Base-by-base conservation (phyloP, 2,797 vertebrate genomes). In the Thaleichthys pacificus region DNA sequence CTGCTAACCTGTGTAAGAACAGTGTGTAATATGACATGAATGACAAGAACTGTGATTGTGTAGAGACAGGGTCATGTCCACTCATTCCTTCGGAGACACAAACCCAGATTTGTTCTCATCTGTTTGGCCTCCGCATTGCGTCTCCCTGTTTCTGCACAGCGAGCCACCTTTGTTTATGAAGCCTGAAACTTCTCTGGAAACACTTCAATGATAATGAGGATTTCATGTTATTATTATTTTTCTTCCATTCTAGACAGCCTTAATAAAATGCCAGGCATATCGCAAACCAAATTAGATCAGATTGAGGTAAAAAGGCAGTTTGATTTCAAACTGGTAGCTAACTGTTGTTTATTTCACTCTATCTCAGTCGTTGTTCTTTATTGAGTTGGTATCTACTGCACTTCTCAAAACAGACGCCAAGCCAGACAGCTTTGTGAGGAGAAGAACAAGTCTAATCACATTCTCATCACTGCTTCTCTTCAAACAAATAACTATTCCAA, bases 231-330 rank as follows among this genome's bases (percentile, higher is more conserved):
- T 11, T 47, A 47, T 47, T 14, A 14, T 47, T 47, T 14, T 2
- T 3, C 2, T 47, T 26, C 11, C 24, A 17, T 61, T 26, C 42
- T 12, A 8, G 9, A 24, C 35, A 47, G n/a, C 35, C 32, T 47
- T 66, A 14, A 47, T 66, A 22, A 66, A 63, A 63, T 21, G 62
- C 62, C 62, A 64, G 21, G 1, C 26, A 35, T 35, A 17, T 66
- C 22, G 6, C 22, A 22, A 24, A 14, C n/a, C 24, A 21, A 49
- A 47, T 47, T 15, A 42, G 49, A 66, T 24, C 64, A 66, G 21
- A 47, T 66, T 7, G 8, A 19, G 14, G 28, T 17, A 63, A 35
- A 21, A 51, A 19, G 22, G 26, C 65, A 26, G 0, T 24, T 66
- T 15, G 11, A 66, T 49, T 22, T 14, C 65, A 15, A 66, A 19